Conservation (phyloP, 92 coral and sea anemone genomes). For the Palythoa grandis region DNA sequence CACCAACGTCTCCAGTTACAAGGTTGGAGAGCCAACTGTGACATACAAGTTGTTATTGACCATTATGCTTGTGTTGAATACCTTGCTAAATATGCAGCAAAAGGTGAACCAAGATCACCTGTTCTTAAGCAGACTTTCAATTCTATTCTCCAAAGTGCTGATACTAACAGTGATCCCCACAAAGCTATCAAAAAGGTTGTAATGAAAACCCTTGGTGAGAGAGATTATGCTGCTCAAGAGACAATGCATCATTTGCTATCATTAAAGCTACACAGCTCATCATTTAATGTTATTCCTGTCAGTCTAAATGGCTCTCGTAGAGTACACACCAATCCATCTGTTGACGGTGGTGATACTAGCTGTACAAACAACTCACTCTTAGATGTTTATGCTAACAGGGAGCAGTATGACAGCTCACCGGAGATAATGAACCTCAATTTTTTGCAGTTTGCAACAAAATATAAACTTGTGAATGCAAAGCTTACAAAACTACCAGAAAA, state of each 20-base stretch:
- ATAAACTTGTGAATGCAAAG: background rate
- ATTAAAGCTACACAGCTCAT: no score
- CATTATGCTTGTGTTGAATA: background rate
- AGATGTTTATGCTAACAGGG: constrained; percentile 1
- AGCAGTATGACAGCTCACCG: background rate
- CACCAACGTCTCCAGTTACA: constrained; percentile 36
- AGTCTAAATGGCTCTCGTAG: background rate
- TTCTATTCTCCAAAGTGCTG: background rate
- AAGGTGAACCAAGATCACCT: background rate
- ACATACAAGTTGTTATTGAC: constrained; percentile 2
- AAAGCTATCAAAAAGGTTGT: no score
- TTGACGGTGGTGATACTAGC: background rate
- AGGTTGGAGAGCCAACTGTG: constrained; percentile 5
- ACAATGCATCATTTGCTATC: background rate
- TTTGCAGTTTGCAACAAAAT: background rate
- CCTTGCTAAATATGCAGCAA: constrained; percentile 1
- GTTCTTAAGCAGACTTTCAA: background rate
- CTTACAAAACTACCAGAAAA: background rate
- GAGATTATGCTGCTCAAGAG: background rate
- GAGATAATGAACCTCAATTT: background rate
- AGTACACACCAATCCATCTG: background rate
- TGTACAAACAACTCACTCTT: background rate
- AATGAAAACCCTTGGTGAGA: no score
- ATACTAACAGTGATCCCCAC: no score
- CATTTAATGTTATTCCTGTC: constrained; percentile 2